Conservation (phyloP, 2,113 vertebrate species). For the Gila orcuttii region DNA sequence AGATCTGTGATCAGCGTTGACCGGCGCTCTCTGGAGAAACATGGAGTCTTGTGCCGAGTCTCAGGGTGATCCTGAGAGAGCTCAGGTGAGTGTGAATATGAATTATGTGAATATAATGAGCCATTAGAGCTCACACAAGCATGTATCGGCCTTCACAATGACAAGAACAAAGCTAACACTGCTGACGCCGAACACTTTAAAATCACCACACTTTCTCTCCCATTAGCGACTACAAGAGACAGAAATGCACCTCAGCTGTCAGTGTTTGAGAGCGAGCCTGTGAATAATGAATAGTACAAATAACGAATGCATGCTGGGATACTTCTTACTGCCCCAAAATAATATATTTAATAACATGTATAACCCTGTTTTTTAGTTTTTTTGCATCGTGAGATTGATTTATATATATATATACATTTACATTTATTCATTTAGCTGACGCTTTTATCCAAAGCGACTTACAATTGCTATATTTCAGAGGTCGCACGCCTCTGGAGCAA, state of each 20-base stretch:
- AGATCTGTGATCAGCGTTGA: constrained; percentile 58
- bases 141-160: neutral
- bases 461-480: no score
- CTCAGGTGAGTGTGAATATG: constrained; percentile 67
- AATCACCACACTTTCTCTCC: constrained; percentile 3
- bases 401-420: neutral
- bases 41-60: constrained; percentile 75
- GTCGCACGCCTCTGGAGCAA: no score
- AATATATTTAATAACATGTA: no score
- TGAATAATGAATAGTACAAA: neutral
- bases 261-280: neutral
- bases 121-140: neutral
- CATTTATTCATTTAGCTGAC: no score
- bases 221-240: neutral
- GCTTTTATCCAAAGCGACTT: no score
- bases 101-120: constrained; percentile 9
- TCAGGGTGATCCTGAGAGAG: constrained; percentile 72
- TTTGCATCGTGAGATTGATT: no score
- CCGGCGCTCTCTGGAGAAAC: constrained; percentile 53
- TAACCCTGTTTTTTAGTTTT: no score
- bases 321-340: neutral
- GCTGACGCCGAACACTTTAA: neutral
- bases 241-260: neutral
- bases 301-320: neutral
- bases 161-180: neutral